Conservation (phyloP, 2,888 invertebrate species). For the Lasius platythorax region DNA sequence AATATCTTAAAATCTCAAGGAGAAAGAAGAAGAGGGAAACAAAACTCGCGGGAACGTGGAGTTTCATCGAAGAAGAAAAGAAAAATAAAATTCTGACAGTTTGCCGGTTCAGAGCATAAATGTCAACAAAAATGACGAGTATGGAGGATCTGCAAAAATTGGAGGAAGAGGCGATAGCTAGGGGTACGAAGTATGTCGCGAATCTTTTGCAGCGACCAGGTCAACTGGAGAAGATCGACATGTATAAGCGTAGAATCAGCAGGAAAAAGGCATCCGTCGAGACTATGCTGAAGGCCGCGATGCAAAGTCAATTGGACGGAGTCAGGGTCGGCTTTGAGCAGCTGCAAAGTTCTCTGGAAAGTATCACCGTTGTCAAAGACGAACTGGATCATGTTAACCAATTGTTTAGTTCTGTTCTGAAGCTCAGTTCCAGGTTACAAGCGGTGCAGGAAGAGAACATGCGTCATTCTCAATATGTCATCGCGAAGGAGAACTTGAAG, state of each 20-base stretch:
- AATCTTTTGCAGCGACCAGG: constrained; percentile 98
- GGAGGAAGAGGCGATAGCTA: constrained; percentile 92
- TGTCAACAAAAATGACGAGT: constrained; percentile 44
- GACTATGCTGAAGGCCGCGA: constrained; percentile 98
- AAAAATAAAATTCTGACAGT: background rate
- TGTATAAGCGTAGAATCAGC: constrained; percentile 91
- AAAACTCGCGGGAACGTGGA: background rate
- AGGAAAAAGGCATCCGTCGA: constrained; percentile 96
- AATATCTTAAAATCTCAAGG: background rate
- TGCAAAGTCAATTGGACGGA: constrained; percentile 99
- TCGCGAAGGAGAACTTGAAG: constrained; percentile 98
- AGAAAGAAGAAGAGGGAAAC: background rate
- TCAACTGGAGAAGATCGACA: constrained; percentile 96
- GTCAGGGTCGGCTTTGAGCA: constrained; percentile 97
- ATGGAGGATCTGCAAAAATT: constrained; percentile 87
- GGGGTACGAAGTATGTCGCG: constrained; percentile 94
- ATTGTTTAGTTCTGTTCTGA: constrained; percentile 92
- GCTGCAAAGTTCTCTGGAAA: constrained; percentile 93
- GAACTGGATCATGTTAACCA: constrained; percentile 88
- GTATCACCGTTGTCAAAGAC: constrained; percentile 90
- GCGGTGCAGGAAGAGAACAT: constrained; percentile 97
- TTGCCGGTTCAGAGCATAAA: background rate
- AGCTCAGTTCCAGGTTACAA: constrained; percentile 93
- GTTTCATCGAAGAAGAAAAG: background rate
- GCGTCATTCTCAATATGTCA: constrained; percentile 98